Base-by-base conservation (phyloP, 2,113 vertebrate species). In the Myrmecobius fasciatus region DNA sequence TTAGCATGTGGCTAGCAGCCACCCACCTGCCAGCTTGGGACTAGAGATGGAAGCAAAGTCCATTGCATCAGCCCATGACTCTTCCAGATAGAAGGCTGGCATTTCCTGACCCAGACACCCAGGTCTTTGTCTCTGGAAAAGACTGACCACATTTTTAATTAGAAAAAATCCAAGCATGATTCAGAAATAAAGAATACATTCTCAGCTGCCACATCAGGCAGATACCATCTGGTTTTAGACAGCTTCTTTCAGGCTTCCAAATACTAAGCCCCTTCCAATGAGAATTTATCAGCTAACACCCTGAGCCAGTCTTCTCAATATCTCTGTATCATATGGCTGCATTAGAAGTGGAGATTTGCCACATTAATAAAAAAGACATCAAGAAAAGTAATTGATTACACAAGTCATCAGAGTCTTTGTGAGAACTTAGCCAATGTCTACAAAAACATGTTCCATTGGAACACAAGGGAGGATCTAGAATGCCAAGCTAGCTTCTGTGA, bases 261-360 rank as follows among this genome's bases (percentile, higher is more conserved):
- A 75, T 75, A 54, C 95, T 89, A 52, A 92, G 47, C 94, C 92
- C 88, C 89, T 95, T 96, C 96, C 95, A 52, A 95, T 75, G 52
- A 91, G 88, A 91, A 92, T 96, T 93, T 91, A 89, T 97, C 96
- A 96, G 89, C 89, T 96, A 94, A 95, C 96, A 97, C 92, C 89
- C 25, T 90, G 89, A 93, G 53, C 83, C 60, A 1, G 7, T 17
- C 91, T 91, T 60, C 90, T 96, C 96, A 75, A 90, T 90, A 95
- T 91, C 91, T 43, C n/a, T 90, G 52, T 53, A 93, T 93, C 89
- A 52, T 1, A 3, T 83, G 47, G 20, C 53, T 60, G 75, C 91
- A 88, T 92, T 96, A 93, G 93, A 96, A 92, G 91, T 94, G 92
- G 93, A 96, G 91, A 25, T 26, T 94, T 94, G 93, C 95, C 92